Evolutionary conservation across 2,113 vertebrate genomes (phyloP), one percentile per base, ranked within the genome.

Genomic region (Psophia crepitans): DNA sequence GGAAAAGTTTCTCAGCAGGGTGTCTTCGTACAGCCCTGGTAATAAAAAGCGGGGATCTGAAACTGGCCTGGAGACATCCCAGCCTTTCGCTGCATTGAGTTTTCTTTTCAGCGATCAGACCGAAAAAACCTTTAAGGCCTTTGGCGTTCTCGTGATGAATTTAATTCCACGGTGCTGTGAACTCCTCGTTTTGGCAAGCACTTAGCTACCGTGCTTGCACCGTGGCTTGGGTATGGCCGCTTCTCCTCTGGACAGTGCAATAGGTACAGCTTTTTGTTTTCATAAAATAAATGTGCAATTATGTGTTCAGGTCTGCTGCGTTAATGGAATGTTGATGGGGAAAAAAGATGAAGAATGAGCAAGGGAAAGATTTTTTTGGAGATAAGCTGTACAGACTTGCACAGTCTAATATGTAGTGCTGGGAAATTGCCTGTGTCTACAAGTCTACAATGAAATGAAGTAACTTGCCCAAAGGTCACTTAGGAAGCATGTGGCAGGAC

Each of bases 301-400:
- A 1, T 10, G 17, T 24, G 23, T 75, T 64, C 43, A 14, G 30
- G 84, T 90, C 84, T 91, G 37, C 56, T 66, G 61, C 35, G 0
- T 64, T 60, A 21, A 48, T 71, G 70, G 27, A 60, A 2, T 17
- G 61, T 18, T 53, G 61, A 53, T 85, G 91, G 22, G 35, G 23
- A 33, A 46, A 48, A 49, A 69, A 60, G 39, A 64, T 83, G 79
- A 84, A 61, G 53, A 87, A 21, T 58, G 61, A 94, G 57, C 53
- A 80, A 82, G 57, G 65, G 48, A 53, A 57, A 80, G 81, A 89
- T 97, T 66, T 51, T 74, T 63, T 14, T 26, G 49, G 65, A 91
- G 89, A 91, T 94, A 90, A 96, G 35, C 58, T 83, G 88, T 43
- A 56, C 57, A 33, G 83, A 61, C 85, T 83, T 92, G 94, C 75